Base-by-base conservation (phyloP, 2,888 invertebrate species). In the Nemoura dubitans region DNA sequence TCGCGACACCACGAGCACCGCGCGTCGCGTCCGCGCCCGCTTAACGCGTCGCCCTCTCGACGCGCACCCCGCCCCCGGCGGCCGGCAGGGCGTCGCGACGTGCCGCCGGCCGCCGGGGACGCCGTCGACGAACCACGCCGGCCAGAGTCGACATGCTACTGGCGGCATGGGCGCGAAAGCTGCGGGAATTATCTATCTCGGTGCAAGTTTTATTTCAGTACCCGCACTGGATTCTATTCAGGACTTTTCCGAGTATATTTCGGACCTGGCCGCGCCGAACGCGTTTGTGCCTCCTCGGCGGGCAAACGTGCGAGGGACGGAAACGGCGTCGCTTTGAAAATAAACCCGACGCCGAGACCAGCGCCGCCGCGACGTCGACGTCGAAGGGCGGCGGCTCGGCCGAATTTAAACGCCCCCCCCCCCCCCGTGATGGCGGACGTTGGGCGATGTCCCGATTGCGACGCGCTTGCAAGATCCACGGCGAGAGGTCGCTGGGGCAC, bases 61-160 rank as follows among this genome's bases (percentile, higher is more conserved):
- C 88, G 89, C 90, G 90, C 76, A 82, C 30, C 76, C 28, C 86
- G 14, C 84, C 90, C 87, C 88, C 87, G 89, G n/a, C n/a, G n/a
- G n/a, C n/a, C n/a, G n/a, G n/a, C n/a, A n/a, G n/a, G n/a, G n/a
- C 89, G 88, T 87, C 88, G 90, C 89, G 89, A 91, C 91, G 91
- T 91, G 91, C 89, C 89, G 78, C 80, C 82, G 86, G 81, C 85
- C 82, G 59, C 59, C 86, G 86, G 84, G 87, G 85, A 89, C 88
- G 88, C 88, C 89, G 90, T 89, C 90, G 90, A 90, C 90, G 90
- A 90, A 91, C 90, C 90, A 90, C 91, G 90, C 90, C 29, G 59
- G 14, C 84, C 83, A 29, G 0, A 42, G 84, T 84, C 84, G 84
- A 76, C 84, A 84, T 59, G 29, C 84, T 29, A 84, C 84, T 84